These are phyloP conservation scores for Scotopteryx bipunctaria DNA, from an alignment of 2,888 invertebrate genomes.

Conservation along the genomic window DNA sequence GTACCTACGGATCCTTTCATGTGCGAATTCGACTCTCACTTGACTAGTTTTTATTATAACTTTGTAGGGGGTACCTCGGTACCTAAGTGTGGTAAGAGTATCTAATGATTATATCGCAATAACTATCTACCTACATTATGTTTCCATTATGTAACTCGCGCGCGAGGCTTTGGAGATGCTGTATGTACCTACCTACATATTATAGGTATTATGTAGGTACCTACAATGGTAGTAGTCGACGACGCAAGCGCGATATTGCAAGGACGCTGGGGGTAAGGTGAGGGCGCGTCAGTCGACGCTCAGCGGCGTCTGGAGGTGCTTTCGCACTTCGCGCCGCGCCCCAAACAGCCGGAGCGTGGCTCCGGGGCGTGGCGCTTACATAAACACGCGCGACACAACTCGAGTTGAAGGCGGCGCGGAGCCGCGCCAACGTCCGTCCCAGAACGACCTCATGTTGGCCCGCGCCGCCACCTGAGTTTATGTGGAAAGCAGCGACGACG, in stretches of 20 bases:
- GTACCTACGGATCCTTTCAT: too few relatives aligned
- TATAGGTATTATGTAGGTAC: conserved; percentile 41
- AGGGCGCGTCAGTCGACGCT: conserved; percentile 78
- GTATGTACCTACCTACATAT: conserved; percentile 47
- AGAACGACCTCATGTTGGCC: conserved; percentile 75
- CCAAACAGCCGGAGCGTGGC: conserved; percentile 79
- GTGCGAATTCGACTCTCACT: too few relatives aligned
- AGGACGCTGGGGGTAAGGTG: conserved; percentile 50
- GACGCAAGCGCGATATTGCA: conserved; percentile 66
- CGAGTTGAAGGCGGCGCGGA: conserved; percentile 69
- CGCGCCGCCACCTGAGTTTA: conserved; percentile 72
- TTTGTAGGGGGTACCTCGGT: neutral
- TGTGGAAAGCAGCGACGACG: conserved; percentile 67
- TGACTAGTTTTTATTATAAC: neutral
- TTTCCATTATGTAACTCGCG: too few relatives aligned
- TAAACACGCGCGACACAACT: conserved; percentile 76
- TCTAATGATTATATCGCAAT: too few relatives aligned
- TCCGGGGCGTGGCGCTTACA: conserved; percentile 83
- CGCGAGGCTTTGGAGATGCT: too few relatives aligned
- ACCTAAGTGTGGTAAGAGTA: too few relatives aligned
- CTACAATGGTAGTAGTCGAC: conserved; percentile 19
- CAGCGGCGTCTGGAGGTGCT: conserved; percentile 79
- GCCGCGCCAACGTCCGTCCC: conserved; percentile 77
- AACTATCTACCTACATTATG: too few relatives aligned
- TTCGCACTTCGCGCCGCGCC: conserved; percentile 79